These are phyloP conservation scores for Penaeus vannamei DNA, from an alignment of 1,140 invertebrate genomes.

Conservation along the genomic window DNA sequence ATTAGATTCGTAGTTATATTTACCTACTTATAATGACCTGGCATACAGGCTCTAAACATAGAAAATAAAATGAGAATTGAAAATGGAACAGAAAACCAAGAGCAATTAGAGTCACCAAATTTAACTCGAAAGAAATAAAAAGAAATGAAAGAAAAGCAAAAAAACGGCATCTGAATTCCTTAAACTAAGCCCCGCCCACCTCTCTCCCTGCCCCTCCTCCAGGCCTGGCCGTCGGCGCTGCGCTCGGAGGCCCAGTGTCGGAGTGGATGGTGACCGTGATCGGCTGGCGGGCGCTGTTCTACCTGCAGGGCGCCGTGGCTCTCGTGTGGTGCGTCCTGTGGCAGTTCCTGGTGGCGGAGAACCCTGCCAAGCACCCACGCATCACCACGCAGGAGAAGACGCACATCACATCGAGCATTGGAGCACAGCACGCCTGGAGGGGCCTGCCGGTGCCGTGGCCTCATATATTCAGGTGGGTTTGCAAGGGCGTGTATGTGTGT, in stretches of 20 bases:
- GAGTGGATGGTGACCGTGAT: constrained; percentile 62
- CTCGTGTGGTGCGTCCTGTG: constrained; percentile 87
- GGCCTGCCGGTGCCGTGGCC: constrained; percentile 63
- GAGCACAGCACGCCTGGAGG: constrained; percentile 54
- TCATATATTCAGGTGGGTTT: constrained; percentile 57
- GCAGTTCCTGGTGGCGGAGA: constrained; percentile 89
- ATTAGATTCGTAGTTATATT: no score
- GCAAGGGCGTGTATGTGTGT: no score
- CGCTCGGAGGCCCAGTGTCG: constrained; percentile 60
- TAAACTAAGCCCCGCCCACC: no score
- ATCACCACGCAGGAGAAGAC: constrained; percentile 84
- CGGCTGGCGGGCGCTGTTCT: constrained; percentile 89
- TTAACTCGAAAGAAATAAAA: no score
- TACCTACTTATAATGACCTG: no score
- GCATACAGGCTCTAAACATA: no score
- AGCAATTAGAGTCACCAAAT: no score
- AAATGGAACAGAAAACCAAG: no score
- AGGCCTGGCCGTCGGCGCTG: constrained; percentile 65
- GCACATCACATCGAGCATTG: constrained; percentile 63
- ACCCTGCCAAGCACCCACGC: constrained; percentile 87
- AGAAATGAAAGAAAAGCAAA: no score
- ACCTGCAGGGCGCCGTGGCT: constrained; percentile 84
- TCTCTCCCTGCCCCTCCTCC: background rate
- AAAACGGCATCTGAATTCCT: no score
- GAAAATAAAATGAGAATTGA: no score